Evolutionary conservation across 2,797 vertebrate species (phyloP), one percentile per base, ranked within the genome.

Genomic region (Leptodactylus fallax): DNA sequence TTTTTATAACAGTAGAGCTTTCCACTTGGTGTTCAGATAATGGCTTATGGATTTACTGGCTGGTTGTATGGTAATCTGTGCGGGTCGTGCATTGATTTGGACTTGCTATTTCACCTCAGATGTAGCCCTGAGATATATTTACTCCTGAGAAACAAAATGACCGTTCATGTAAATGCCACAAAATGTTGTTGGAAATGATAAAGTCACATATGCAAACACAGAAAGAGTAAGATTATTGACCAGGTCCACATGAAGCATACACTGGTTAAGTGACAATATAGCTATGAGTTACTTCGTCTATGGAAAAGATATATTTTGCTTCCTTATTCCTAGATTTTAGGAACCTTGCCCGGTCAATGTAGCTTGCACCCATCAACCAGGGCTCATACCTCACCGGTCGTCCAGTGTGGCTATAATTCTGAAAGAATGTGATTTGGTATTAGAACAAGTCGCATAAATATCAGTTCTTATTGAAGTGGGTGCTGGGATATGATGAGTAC

Each of bases 21-120:
- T 82, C 56, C 60, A 81, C 79, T 83, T 87, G 81, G 69, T 87
- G 72, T 67, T 63, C 72, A 69, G 47, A 79, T 83, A 83, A 87
- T 83, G 71, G 49, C 25, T 67, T 87, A 87, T 87, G 72, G 86
- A 82, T 87, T 87, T 83, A 16, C 67, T 3, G 21, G 85, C 53
- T 63, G 16, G 55, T 82, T 74, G 27, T 25, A 80, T 51, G 36
- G 55, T 87, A 74, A 87, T 81, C 47, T 49, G 56, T 76, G 79
- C 45, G 56, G 51, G 45, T 47, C 51, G 19, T 51, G 61, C 67
- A 87, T 81, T 76, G 85, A 82, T 87, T 76, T 25, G 77, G 53
- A 86, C 76, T 76, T 81, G 21, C 53, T 25, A 25, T 58, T 74
- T n/a, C 16, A 55, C 85, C n/a, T 58, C 17, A 80, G 19, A 61